phyloP scores from a whole-genome alignment of 2,797 vertebrate genomes.

The Diplodus puntazzo region DNA sequence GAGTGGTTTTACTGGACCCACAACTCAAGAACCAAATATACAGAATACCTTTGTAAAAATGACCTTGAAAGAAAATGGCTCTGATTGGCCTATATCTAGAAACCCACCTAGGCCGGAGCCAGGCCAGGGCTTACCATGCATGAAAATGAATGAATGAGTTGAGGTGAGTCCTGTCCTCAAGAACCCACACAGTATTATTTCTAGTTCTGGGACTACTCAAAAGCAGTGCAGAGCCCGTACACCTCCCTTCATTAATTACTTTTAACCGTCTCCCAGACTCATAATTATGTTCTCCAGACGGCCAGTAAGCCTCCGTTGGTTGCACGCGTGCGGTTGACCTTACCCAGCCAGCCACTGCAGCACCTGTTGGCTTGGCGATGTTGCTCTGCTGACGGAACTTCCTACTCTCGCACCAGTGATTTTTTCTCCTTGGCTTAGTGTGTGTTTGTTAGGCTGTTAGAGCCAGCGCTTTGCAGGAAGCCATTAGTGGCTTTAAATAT shows the following conservation, averaged over 20 bases:
- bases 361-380: constrained; percentile 54
- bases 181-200: background rate
- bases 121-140: background rate
- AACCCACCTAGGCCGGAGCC: background rate
- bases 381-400: constrained; percentile 47
- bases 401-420: constrained; percentile 21
- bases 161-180: background rate
- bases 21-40: background rate
- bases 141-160: background rate
- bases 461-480: constrained; percentile 59
- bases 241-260: constrained; percentile 26
- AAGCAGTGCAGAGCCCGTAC: background rate
- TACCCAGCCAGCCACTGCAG: constrained; percentile 35
- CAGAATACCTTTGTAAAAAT: background rate
- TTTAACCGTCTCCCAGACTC: constrained; percentile 26
- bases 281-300: constrained; percentile 31
- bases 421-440: constrained; percentile 50
- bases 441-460: constrained; percentile 52
- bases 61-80: background rate
- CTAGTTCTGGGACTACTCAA: background rate
- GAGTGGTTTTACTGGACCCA: background rate
- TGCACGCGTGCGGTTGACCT: constrained; percentile 37
- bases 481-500: constrained; percentile 79
- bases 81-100: background rate
- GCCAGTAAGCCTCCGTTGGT: constrained; percentile 18